Evolutionary conservation across 1,140 invertebrate genomes (phyloP), one percentile per base, ranked within the genome.

Genomic region (Temnothorax nylanderi): DNA sequence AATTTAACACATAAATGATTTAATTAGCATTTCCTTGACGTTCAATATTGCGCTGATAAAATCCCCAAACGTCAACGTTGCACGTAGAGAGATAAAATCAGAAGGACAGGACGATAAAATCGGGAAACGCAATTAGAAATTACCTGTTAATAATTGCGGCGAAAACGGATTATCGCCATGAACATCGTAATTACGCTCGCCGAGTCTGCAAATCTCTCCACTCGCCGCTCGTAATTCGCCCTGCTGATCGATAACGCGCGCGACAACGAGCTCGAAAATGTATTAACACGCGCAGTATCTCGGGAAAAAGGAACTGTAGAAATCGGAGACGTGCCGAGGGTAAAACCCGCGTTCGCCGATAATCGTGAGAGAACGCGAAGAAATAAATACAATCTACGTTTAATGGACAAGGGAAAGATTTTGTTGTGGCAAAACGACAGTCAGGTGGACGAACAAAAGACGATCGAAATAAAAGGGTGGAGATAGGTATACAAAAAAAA

Each of bases 61-160:
- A 32, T 58, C 21, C 11, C 67, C 2, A 72, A 74, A 72, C 11
- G 51, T 74, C 51, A 58, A 69, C 54, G 58, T 72, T 47, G 67
- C 16, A 44, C 2, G 26, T 41, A 16, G 37, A 49, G 51, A 32
- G 41, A 47, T 74, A 82, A 82, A 82, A 26, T 44, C 49, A 44
- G 26, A 26, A 11, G n/a, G 69, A 49, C 54, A 37, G 51, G 34
- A 37, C 41, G 44, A n/a, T 62, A 84, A 84, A 74, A 75, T 84
- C 69, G 41, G 41, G 80, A 18, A 47, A 75, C 69, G 69, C 58
- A 84, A 84, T 84, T 84, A 84, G 80, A 60, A 62, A 84, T 84
- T 84, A 84, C 47, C 80, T 74, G 54, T 71, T 84, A 60, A 84
- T 84, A 84, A 84, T 84, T 74, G 54, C 26, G 80, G 54, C 32